A percentile compares a stretch with the other conserved stretches of the same genome.
phyloP scores from a whole-genome alignment of 2,797 vertebrate species.

The Chaunax sp. region DNA sequence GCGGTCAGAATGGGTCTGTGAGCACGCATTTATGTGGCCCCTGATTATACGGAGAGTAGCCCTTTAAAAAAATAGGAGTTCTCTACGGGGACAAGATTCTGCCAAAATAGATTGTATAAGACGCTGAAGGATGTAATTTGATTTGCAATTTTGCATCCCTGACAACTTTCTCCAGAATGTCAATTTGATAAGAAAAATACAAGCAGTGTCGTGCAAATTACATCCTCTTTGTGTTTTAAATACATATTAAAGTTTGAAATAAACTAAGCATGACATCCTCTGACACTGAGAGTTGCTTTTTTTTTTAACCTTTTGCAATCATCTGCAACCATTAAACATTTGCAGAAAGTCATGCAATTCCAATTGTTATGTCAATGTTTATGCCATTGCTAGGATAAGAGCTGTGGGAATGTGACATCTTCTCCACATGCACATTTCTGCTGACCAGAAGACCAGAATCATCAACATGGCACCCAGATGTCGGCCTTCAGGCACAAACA shows the following conservation, averaged over 20 bases:
- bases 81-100: slow-evolving; percentile 13
- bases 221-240: slow-evolving; percentile 14
- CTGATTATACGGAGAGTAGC: slow-evolving; percentile 73
- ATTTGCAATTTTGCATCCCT: slow-evolving; percentile 31
- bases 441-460: slow-evolving; percentile 72
- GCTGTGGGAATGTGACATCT: slow-evolving; percentile 75
- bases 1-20: slow-evolving; percentile 55
- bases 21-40: slow-evolving; percentile 63
- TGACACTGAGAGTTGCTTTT: neutral
- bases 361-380: slow-evolving; percentile 54
- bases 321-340: slow-evolving; percentile 37
- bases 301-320: slow-evolving; percentile 34
- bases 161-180: slow-evolving; percentile 15
- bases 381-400: slow-evolving; percentile 65
- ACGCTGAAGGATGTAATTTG: slow-evolving; percentile 42
- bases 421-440: slow-evolving; percentile 67
- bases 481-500: slow-evolving; percentile 60
- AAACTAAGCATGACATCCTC: slow-evolving; percentile 5
- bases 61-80: slow-evolving; percentile 42
- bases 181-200: slow-evolving; percentile 31
- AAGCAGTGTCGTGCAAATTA: slow-evolving; percentile 2
- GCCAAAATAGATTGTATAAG: slow-evolving; percentile 41
- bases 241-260: neutral
- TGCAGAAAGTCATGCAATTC: slow-evolving; percentile 47
- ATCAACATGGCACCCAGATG: slow-evolving; percentile 76